These are phyloP conservation scores for Branchellion lobata DNA, from an alignment of 2,888 invertebrate genomes.

Conservation along the genomic window DNA sequence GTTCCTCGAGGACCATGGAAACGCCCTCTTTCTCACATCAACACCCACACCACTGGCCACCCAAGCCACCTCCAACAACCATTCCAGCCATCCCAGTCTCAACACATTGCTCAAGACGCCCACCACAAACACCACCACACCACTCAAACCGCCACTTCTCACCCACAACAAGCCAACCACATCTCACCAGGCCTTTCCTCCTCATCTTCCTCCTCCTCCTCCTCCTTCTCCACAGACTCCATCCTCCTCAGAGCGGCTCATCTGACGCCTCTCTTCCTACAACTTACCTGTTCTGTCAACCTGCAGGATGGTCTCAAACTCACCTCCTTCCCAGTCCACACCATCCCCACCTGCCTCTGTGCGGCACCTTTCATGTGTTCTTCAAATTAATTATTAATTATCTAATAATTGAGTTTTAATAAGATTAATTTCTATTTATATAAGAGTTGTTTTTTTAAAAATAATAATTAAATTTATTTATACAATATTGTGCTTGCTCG, in stretches of 20 bases:
- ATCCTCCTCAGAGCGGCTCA: background rate
- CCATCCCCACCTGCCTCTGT: conserved; percentile 22
- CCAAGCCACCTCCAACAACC: no score
- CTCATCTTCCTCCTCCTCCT: background rate
- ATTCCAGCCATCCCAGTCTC: no score
- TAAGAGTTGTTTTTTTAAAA: no score
- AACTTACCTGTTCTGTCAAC: conserved; percentile 30
- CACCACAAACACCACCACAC: background rate
- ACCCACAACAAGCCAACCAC: background rate
- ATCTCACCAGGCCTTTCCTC: background rate
- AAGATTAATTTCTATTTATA: background rate
- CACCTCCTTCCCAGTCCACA: background rate
- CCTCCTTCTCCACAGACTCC: background rate
- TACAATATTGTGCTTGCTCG: no score
- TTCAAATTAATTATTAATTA: no score
- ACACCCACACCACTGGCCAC: no score
- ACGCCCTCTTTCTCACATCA: no score
- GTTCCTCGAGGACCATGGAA: no score
- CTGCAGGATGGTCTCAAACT: background rate
- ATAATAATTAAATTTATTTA: background rate
- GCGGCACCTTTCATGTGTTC: background rate
- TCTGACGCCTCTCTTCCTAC: conserved; percentile 26
- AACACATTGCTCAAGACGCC: background rate
- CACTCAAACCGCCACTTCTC: background rate
- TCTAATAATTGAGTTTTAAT: background rate